Evolutionary conservation across 2,888 invertebrate species (phyloP).

Genomic region (Limulus polyphemus): DNA sequence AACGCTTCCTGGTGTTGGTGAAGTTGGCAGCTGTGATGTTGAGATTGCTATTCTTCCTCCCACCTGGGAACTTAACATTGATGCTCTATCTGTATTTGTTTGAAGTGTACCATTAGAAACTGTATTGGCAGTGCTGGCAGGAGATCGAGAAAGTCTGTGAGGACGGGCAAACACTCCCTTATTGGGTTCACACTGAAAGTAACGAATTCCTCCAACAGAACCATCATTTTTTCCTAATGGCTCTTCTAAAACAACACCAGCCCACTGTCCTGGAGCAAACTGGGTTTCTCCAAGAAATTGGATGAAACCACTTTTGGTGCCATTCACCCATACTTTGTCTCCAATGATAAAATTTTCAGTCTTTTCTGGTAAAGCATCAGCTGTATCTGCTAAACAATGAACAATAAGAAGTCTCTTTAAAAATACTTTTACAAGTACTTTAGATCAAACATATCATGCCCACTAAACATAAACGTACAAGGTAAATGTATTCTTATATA

Average conservation of each 20-base stretch:
- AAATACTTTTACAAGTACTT: no score
- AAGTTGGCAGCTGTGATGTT: slow-evolving; percentile 4
- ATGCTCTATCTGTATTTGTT: background rate
- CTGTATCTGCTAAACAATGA: slow-evolving; percentile 15
- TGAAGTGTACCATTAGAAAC: background rate
- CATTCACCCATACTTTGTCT: slow-evolving; percentile 85
- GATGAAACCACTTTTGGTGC: slow-evolving; percentile 78
- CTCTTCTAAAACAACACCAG: slow-evolving; percentile 90
- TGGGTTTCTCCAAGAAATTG: slow-evolving; percentile 90
- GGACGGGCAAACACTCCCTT: slow-evolving; percentile 84
- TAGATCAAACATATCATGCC: no score
- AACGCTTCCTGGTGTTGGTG: slow-evolving; percentile 7
- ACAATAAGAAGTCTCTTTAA: background rate
- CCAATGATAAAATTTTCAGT: slow-evolving; percentile 94
- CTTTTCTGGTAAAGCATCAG: slow-evolving; percentile 59
- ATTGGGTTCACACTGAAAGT: slow-evolving; percentile 85
- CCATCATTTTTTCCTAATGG: slow-evolving; percentile 97
- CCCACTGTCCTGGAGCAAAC: slow-evolving; percentile 97
- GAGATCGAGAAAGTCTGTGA: slow-evolving; percentile 50
- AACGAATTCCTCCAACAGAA: slow-evolving; percentile 76
- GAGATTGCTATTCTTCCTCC: background rate
- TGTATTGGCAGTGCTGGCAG: slow-evolving; percentile 15
- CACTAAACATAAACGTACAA: no score
- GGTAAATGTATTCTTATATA: no score
- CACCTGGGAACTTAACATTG: background rate